Conservation (phyloP, 2,113 vertebrate genomes). For the Leucosticte australis region DNA sequence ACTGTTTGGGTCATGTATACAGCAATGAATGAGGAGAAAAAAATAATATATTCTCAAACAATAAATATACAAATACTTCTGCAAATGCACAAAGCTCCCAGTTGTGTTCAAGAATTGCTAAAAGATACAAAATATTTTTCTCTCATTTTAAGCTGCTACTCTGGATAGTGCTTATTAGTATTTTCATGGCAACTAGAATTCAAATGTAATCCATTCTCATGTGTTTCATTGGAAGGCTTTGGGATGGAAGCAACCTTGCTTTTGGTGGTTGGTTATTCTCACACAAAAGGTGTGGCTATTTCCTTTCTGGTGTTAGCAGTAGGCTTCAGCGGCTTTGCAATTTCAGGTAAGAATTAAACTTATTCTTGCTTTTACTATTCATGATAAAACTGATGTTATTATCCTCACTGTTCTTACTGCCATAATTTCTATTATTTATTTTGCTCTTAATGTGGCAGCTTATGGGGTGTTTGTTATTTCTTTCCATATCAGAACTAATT, state of each 20-base stretch:
- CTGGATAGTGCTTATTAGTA: neutral
- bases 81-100: neutral
- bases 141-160: neutral
- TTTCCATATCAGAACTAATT: neutral
- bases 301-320: slow-evolving; percentile 95
- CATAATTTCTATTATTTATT: neutral
- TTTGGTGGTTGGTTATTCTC: slow-evolving; percentile 94
- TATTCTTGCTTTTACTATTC: neutral
- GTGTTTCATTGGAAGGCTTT: slow-evolving; percentile 81
- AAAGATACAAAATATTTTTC: neutral
- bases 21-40: neutral
- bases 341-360: slow-evolving; percentile 85
- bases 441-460: neutral
- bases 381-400: neutral
- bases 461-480: neutral
- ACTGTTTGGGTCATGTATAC: neutral
- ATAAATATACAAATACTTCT: neutral
- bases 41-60: neutral
- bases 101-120: neutral
- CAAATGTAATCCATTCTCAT: neutral
- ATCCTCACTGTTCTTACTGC: neutral
- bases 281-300: slow-evolving; percentile 91
- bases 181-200: neutral
- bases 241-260: slow-evolving; percentile 97
- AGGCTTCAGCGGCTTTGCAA: slow-evolving; percentile 97